phyloP scores from a whole-genome alignment of 1,140 invertebrate genomes.

The Tribolium castaneum region DNA sequence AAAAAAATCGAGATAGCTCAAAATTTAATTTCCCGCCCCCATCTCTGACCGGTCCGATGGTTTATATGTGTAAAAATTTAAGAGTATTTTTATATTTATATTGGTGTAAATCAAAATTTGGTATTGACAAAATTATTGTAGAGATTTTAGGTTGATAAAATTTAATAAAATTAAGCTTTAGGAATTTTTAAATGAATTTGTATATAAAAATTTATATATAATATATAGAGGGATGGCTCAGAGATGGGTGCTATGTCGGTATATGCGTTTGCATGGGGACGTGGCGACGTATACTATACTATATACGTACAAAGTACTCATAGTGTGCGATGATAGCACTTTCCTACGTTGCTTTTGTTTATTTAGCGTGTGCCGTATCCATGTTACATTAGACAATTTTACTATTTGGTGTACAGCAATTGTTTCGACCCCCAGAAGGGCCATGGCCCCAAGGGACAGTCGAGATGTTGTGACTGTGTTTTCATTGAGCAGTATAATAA shows the following conservation, averaged over 20 bases:
- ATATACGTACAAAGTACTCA: constrained; percentile 65
- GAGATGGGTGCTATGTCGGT: constrained; percentile 54
- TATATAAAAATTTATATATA: constrained; percentile 65
- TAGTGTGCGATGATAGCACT: constrained; percentile 61
- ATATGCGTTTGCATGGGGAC: constrained; percentile 60
- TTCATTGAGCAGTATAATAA: constrained; percentile 66
- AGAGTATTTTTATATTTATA: constrained; percentile 67
- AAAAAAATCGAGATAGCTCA: constrained; percentile 65
- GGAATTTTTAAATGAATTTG: constrained; percentile 66
- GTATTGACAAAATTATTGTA: constrained; percentile 64
- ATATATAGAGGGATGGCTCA: constrained; percentile 60
- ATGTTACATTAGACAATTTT: constrained; percentile 66
- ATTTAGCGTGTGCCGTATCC: constrained; percentile 65
- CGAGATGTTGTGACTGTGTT: constrained; percentile 65
- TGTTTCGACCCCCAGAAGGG: constrained; percentile 59
- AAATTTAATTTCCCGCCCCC: constrained; percentile 61
- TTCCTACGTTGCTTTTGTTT: constrained; percentile 63
- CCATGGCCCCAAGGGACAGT: constrained; percentile 48
- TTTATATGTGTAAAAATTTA: constrained; percentile 65
- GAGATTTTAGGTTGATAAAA: constrained; percentile 63
- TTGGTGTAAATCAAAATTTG: constrained; percentile 66
- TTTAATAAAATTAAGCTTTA: constrained; percentile 65
- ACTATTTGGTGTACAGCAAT: constrained; percentile 66
- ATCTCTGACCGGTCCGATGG: constrained; percentile 47
- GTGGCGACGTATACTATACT: constrained; percentile 65